Evolutionary conservation across 2,888 invertebrate species (phyloP).

Genomic region (Byasa hedistus): DNA sequence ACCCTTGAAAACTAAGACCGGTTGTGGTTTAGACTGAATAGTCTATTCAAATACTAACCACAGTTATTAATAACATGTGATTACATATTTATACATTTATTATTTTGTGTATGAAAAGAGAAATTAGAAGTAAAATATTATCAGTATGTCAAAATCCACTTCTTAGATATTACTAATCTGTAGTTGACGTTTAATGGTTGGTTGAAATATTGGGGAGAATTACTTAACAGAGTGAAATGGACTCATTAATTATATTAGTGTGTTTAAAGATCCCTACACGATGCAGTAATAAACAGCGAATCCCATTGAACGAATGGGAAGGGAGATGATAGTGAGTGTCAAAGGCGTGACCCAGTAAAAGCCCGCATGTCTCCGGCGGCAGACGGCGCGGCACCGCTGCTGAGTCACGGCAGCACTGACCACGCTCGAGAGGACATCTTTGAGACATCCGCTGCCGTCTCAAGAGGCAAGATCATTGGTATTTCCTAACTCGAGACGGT

Average conservation of each 20-base stretch:
- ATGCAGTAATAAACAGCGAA: slow-evolving; percentile 19
- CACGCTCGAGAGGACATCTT: slow-evolving; percentile 46
- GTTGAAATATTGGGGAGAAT: no score
- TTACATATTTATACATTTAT: slow-evolving; percentile 2
- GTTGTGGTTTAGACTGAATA: slow-evolving; percentile 44
- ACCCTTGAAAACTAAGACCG: slow-evolving; percentile 59
- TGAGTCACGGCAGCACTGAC: slow-evolving; percentile 56
- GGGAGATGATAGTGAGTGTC: slow-evolving; percentile 37
- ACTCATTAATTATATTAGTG: neutral
- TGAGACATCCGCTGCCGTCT: slow-evolving; percentile 43
- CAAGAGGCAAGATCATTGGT: slow-evolving; percentile 40
- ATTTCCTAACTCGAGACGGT: slow-evolving; percentile 30
- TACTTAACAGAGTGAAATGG: neutral
- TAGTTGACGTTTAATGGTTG: no score
- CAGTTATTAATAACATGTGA: slow-evolving; percentile 21
- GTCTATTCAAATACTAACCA: slow-evolving; percentile 16
- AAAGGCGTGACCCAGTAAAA: slow-evolving; percentile 60
- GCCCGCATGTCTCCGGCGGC: slow-evolving; percentile 44
- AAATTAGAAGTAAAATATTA: no score
- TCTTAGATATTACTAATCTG: no score
- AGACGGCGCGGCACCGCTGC: slow-evolving; percentile 62
- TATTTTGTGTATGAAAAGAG: neutral
- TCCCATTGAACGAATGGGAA: slow-evolving; percentile 28
- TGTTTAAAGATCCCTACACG: neutral
- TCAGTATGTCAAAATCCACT: no score